Percentiles rank a stretch among this genome's conserved stretches.
These are phyloP conservation scores for Athetis lepigone DNA, from an alignment of 2,888 invertebrate genomes.

Conservation along the genomic window DNA sequence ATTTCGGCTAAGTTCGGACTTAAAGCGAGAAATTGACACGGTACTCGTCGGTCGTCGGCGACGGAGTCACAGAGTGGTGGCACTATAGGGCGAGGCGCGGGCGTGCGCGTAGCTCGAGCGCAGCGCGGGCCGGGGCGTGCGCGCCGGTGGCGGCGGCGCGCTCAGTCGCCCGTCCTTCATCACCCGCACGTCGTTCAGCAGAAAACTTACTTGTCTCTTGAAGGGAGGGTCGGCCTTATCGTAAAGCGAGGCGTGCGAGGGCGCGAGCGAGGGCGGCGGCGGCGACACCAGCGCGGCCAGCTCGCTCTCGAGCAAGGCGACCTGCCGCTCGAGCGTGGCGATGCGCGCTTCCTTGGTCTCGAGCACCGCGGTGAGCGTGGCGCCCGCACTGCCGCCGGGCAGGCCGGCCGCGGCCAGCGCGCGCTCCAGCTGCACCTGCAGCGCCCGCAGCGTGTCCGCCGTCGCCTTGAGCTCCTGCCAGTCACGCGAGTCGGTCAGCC, in stretches of 20 bases:
- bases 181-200: slow-evolving; percentile 95
- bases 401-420: slow-evolving; percentile 92
- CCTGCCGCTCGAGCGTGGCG: slow-evolving; percentile 96
- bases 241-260: slow-evolving; percentile 91
- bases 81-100: slow-evolving; percentile 77
- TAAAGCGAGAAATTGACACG: slow-evolving; percentile 90
- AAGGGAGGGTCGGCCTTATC: slow-evolving; percentile 92
- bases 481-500: slow-evolving; percentile 82
- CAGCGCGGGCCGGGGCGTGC: slow-evolving; percentile 70
- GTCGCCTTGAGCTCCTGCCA: slow-evolving; percentile 95
- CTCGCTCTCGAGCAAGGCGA: slow-evolving; percentile 95
- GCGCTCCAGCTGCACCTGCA: slow-evolving; percentile 95
- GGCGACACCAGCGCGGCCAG: slow-evolving; percentile 89
- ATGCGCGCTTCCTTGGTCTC: slow-evolving; percentile 97
- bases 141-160: slow-evolving; percentile 80
- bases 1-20: slow-evolving; percentile 85
- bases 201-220: slow-evolving; percentile 96
- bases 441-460: slow-evolving; percentile 95
- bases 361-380: slow-evolving; percentile 94
- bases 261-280: slow-evolving; percentile 89
- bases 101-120: slow-evolving; percentile 71
- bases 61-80: slow-evolving; percentile 84
- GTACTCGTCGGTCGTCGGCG: slow-evolving; percentile 72
- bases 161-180: slow-evolving; percentile 92
- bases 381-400: slow-evolving; percentile 90